Percentiles rank a stretch among this genome's conserved stretches.
phyloP scores from a whole-genome alignment of 1,140 invertebrate species.

The Amyelois transitella region DNA sequence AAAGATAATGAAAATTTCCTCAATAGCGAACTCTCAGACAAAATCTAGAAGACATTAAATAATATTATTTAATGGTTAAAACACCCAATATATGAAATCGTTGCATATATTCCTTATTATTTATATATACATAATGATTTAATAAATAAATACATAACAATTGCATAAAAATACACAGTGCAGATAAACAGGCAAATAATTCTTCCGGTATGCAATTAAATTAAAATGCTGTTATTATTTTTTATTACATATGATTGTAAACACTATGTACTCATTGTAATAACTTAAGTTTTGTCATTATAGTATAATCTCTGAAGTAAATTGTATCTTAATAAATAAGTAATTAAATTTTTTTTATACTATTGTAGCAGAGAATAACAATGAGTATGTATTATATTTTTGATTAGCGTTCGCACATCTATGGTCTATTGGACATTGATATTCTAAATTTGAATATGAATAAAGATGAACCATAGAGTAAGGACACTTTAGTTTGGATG shows the following conservation, averaged over 20 bases:
- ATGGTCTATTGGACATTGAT: not conserved
- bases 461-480: not conserved
- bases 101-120: no score
- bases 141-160: not conserved
- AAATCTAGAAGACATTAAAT: no score
- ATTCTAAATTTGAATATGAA: not conserved
- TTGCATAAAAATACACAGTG: not conserved
- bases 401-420: not conserved
- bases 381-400: not conserved
- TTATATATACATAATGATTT: no score
- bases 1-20: no score
- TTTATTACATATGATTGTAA: not conserved
- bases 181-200: not conserved
- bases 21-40: no score
- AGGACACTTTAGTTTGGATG: not conserved
- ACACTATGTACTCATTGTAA: not conserved
- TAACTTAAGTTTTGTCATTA: not conserved
- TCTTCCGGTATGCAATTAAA: not conserved
- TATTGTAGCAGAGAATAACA: not conserved
- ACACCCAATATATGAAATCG: no score
- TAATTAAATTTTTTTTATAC: not conserved
- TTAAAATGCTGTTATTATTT: not conserved
- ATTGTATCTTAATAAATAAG: no score
- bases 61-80: no score
- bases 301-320: not conserved